Evolutionary conservation across 2,113 vertebrate genomes (phyloP).

Genomic region (Pseudois nayaur): DNA sequence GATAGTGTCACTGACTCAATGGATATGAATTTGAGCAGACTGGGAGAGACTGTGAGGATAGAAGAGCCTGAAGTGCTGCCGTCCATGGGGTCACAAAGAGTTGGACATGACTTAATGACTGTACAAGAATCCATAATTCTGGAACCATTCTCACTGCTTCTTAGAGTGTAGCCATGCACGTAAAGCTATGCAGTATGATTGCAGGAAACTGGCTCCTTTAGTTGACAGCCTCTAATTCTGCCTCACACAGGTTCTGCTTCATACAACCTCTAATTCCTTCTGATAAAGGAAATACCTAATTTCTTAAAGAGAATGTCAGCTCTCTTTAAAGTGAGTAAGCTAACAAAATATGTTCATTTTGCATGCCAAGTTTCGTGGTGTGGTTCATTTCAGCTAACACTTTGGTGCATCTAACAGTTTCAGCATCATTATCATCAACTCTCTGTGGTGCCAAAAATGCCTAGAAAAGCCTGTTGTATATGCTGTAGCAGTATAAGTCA

Average conservation of each 20-base stretch:
- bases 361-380: not conserved
- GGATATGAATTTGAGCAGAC: not conserved
- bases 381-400: constrained; percentile 19
- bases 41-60: not conserved
- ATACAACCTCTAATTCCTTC: not conserved
- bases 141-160: not conserved
- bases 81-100: not conserved
- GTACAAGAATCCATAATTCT: not conserved
- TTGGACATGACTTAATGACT: not conserved
- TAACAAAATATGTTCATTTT: constrained; percentile 22
- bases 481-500: not conserved
- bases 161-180: not conserved
- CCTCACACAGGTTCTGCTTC: not conserved
- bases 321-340: not conserved
- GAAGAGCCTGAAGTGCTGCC: not conserved
- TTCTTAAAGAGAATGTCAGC: not conserved
- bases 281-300: not conserved
- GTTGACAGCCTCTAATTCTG: not conserved
- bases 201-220: not conserved
- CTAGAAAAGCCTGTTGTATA: not conserved
- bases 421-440: not conserved
- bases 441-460: constrained; percentile 18
- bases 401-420: not conserved
- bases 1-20: not conserved
- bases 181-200: not conserved